Conservation (phyloP, 2,797 vertebrate genomes). For the Pseudocheirus occidentalis region DNA sequence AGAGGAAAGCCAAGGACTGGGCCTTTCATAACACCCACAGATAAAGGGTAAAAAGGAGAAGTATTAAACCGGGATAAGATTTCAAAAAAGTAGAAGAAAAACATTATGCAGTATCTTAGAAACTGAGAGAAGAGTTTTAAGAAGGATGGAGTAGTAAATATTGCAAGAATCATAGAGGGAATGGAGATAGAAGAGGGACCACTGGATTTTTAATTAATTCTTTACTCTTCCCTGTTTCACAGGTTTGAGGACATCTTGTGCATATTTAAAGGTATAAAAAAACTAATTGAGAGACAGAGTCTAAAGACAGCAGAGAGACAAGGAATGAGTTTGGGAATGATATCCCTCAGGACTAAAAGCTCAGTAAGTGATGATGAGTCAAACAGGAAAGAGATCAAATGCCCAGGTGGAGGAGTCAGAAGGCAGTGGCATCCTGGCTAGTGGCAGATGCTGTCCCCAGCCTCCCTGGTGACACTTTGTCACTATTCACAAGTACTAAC, state of each 20-base stretch:
- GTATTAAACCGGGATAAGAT: neutral
- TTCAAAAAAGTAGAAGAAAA: neutral
- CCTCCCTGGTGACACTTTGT: neutral
- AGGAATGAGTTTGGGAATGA: neutral
- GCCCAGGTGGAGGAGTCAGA: constrained; percentile 2
- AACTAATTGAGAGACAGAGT: neutral
- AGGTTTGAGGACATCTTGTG: neutral
- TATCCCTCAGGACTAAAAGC: neutral
- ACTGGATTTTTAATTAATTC: neutral
- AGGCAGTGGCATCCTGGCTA: neutral
- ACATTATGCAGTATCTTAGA: neutral
- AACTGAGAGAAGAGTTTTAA: neutral
- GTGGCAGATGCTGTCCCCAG: neutral
- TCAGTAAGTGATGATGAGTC: neutral
- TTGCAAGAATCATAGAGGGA: neutral
- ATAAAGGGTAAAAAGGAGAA: neutral
- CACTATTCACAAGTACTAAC: neutral
- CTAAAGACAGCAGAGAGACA: neutral
- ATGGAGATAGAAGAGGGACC: neutral
- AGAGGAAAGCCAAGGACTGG: neutral
- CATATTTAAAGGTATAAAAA: neutral
- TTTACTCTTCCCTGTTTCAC: neutral
- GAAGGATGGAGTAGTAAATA: neutral
- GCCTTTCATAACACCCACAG: neutral
- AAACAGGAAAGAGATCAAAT: neutral